These are phyloP conservation scores for Agonopterix heracliana DNA, from an alignment of 2,888 invertebrate genomes.

Conservation along the genomic window DNA sequence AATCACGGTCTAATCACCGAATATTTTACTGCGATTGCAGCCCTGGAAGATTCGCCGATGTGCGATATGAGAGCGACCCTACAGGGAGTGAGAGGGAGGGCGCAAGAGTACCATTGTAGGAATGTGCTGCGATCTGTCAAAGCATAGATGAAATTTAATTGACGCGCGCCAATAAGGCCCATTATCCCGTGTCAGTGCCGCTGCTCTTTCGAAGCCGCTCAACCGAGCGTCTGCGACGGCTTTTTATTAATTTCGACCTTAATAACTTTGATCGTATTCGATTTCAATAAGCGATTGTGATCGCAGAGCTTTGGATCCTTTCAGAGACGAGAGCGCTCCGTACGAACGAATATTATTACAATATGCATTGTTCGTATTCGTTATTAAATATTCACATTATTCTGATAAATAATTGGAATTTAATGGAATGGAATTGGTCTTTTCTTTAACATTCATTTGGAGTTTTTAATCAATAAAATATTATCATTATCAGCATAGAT, in stretches of 20 bases:
- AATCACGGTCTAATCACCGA: too few relatives aligned
- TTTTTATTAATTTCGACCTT: conserved; percentile 60
- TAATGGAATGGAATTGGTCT: too few relatives aligned
- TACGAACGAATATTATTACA: too few relatives aligned
- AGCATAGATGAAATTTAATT: conserved; percentile 36
- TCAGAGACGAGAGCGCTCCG: not conserved
- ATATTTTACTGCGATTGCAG: too few relatives aligned
- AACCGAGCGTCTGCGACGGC: conserved; percentile 26
- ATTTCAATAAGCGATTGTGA: not conserved
- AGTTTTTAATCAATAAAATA: too few relatives aligned
- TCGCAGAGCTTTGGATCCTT: not conserved
- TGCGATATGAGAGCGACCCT: too few relatives aligned
- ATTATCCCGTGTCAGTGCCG: conserved; percentile 34
- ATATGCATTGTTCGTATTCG: too few relatives aligned
- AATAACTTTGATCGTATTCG: conserved; percentile 9
- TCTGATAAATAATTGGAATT: too few relatives aligned
- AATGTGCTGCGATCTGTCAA: conserved; percentile 20
- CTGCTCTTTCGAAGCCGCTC: conserved; percentile 34
- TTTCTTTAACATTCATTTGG: too few relatives aligned
- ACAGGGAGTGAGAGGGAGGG: conserved; percentile 13
- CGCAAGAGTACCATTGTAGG: conserved; percentile 14
- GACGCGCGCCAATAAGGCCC: conserved; percentile 41
- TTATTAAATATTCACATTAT: too few relatives aligned
- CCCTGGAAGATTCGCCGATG: too few relatives aligned
- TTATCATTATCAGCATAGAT: too few relatives aligned